Base-by-base conservation (phyloP, 37 sponge, comb jelly and placozoan species). In the Theonella swinhoei region DNA sequence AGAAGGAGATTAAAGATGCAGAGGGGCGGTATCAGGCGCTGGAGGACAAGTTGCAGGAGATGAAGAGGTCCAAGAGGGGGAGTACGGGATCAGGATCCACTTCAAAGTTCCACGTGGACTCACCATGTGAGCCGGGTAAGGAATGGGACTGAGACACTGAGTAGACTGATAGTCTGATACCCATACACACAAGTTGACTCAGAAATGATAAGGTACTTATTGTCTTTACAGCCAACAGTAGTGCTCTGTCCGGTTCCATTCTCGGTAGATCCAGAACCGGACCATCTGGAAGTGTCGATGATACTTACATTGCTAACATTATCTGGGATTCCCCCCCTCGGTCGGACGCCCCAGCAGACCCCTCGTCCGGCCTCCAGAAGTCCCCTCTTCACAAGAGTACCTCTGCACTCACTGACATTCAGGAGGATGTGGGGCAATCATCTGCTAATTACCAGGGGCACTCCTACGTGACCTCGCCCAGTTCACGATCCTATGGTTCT, bases 1-100 rank as follows among this genome's bases (percentile, higher is more conserved):
- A 80, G 73, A 90, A 90, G 42, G 91, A 90, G 30, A 81, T 90
- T 0, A 85, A 40, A 73, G 73, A 81, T 23, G 70, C 76, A 70
- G 68, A 81, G 34, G 86, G 81, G 25, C 84, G 80, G 72, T 80
- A 75, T 62, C 66, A 47, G 68, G 39, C 58, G 34, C 47, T 87
- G 43, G 87, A 87, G 75, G 65, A 74, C 30, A 87, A 54, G 68
- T 34, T 87, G 43, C 39, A 60, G 7, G 80, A 87, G 23, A 8
- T 87, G 67, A 87, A 80, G 68, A 69, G 64, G 42, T 54, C 32
- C 20, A 75, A 77, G 2, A 78, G 79, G 23, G 72, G 79, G 19
- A 67, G 68, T 34, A 25, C 74, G 9, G 39, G 35, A 0, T 62
- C 74, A 23, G 64, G 58, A 42, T 69, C 84, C 24, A 47, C 54